A percentile compares a stretch with the other conserved stretches of the same genome.
These are phyloP conservation scores for Amphiduros pacificus DNA, from an alignment of 2,888 invertebrate genomes.

Conservation along the genomic window DNA sequence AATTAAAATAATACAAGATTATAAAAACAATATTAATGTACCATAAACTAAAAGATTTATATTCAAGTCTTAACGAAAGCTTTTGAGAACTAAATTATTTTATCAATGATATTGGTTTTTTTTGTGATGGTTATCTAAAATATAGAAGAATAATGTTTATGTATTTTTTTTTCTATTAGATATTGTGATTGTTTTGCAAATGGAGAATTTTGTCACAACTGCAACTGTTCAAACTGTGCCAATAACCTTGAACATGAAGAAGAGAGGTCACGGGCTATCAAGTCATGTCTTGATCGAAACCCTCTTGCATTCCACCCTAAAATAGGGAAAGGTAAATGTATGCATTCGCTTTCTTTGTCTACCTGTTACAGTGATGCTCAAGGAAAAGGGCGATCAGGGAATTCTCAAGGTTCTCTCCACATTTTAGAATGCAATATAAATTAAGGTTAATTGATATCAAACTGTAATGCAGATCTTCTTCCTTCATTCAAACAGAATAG, in stretches of 20 bases:
- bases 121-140: too few relatives aligned
- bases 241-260: slow-evolving; percentile 96
- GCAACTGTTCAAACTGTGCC: slow-evolving; percentile 96
- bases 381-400: slow-evolving; percentile 27
- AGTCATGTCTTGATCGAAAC: slow-evolving; percentile 92
- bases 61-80: too few relatives aligned
- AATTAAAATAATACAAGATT: too few relatives aligned
- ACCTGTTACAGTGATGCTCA: slow-evolving; percentile 1
- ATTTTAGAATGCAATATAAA: neutral
- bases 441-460: too few relatives aligned
- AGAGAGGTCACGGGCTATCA: slow-evolving; percentile 89
- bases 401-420: too few relatives aligned
- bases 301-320: slow-evolving; percentile 98
- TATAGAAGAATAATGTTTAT: too few relatives aligned
- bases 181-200: slow-evolving; percentile 99
- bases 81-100: too few relatives aligned
- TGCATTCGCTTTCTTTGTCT: neutral
- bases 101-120: too few relatives aligned
- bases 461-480: too few relatives aligned
- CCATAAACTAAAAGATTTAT: too few relatives aligned
- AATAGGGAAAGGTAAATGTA: slow-evolving; percentile 77
- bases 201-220: slow-evolving; percentile 96
- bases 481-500: too few relatives aligned
- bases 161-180: slow-evolving; percentile 52
- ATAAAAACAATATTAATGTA: too few relatives aligned